phyloP scores from a whole-genome alignment of 2,113 vertebrate genomes.

The Eudyptes chrysolophus region DNA sequence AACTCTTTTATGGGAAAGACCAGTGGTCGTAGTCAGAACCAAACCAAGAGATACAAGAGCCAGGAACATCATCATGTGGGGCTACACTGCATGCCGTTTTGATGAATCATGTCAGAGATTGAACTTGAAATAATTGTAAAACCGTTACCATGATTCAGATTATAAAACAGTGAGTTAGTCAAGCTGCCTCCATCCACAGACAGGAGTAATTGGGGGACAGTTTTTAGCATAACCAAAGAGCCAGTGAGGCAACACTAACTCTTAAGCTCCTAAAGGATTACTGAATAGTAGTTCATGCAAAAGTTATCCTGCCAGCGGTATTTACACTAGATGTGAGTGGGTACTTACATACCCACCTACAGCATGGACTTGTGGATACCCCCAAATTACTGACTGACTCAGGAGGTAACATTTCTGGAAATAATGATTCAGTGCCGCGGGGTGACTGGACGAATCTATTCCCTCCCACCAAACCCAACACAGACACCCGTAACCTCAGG shows the following conservation, averaged over 20 bases:
- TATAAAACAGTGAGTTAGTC: conserved; percentile 42
- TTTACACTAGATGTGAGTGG: conserved; percentile 57
- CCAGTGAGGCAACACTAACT: conserved; percentile 43
- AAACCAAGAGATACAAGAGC: conserved; percentile 55
- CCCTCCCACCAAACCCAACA: conserved; percentile 25
- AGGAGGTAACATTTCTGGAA: conserved; percentile 64
- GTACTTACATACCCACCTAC: conserved; percentile 65
- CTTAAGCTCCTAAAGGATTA: conserved; percentile 46
- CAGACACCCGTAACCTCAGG: conserved; percentile 57
- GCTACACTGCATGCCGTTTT: background rate
- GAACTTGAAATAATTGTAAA: conserved; percentile 65
- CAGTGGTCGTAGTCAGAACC: conserved; percentile 10
- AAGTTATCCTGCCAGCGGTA: conserved; percentile 60
- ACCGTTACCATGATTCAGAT: conserved; percentile 58
- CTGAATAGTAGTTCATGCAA: conserved; percentile 46
- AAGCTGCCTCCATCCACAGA: background rate
- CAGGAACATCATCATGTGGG: conserved; percentile 29
- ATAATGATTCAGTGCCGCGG: conserved; percentile 72
- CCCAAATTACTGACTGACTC: conserved; percentile 73
- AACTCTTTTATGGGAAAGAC: conserved; percentile 17
- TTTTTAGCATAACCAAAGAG: conserved; percentile 49
- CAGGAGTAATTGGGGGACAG: background rate
- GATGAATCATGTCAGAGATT: conserved; percentile 51
- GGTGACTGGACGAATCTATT: conserved; percentile 33
- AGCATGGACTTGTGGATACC: conserved; percentile 69